These are phyloP conservation scores for Cotesia typhae DNA, from an alignment of 1,140 invertebrate species.

Conservation along the genomic window DNA sequence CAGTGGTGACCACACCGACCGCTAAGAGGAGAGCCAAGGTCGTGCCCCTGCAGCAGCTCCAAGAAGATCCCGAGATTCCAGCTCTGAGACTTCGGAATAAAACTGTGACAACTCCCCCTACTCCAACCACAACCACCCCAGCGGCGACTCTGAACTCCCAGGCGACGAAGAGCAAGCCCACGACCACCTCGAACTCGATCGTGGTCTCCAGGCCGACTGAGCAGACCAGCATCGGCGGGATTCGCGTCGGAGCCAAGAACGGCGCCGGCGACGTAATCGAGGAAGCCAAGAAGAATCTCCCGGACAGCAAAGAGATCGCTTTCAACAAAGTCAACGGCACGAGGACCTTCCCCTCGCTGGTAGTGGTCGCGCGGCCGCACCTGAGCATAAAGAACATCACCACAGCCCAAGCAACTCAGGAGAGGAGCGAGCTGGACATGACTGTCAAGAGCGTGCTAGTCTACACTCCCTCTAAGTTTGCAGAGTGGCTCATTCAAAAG, in stretches of 20 bases:
- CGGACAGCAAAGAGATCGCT: constrained; percentile 76
- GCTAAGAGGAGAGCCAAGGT: constrained; percentile 8
- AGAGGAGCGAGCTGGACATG: constrained; percentile 65
- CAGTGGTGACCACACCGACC: too few relatives aligned
- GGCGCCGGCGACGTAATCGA: constrained; percentile 62
- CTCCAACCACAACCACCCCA: background rate
- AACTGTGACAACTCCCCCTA: background rate
- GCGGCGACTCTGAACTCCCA: background rate
- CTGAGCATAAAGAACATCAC: constrained; percentile 73
- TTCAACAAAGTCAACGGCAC: constrained; percentile 82
- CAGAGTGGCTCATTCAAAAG: constrained; percentile 88
- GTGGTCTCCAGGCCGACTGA: constrained; percentile 67
- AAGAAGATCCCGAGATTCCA: too few relatives aligned
- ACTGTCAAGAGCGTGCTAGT: constrained; percentile 84
- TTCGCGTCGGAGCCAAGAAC: constrained; percentile 68
- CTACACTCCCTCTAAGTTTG: constrained; percentile 81
- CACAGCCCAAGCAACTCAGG: constrained; percentile 53
- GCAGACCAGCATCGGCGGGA: constrained; percentile 73
- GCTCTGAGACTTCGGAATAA: too few relatives aligned
- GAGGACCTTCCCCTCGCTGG: constrained; percentile 84
- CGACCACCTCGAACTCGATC: background rate
- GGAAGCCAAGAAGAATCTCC: constrained; percentile 62
- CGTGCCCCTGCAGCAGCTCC: background rate
- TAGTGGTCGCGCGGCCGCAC: constrained; percentile 81
- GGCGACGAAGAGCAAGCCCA: background rate